Percentiles rank a stretch among this genome's conserved stretches.
Evolutionary conservation across 1,140 invertebrate genomes (phyloP).

Genomic region (Papilio dardanus): DNA sequence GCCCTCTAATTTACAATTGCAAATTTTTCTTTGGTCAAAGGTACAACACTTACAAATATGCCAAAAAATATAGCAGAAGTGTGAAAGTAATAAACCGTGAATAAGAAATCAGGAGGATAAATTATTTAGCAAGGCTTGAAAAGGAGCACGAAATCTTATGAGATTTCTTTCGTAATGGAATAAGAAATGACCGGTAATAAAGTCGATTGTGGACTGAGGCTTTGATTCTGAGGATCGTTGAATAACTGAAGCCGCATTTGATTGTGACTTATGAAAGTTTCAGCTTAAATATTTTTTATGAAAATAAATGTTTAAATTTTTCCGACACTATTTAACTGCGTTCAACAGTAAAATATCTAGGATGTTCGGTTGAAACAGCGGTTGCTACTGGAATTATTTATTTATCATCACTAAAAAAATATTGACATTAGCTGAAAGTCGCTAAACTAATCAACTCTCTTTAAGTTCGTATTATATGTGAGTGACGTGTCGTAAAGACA

Average conservation of each 20-base stretch:
- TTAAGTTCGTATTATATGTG: too few relatives aligned
- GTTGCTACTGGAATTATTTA: too few relatives aligned
- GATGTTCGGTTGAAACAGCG: too few relatives aligned
- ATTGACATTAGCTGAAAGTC: neutral
- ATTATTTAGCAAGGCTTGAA: conserved; percentile 19
- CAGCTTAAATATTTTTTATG: neutral
- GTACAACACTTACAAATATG: neutral
- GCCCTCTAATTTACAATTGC: too few relatives aligned
- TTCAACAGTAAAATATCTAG: too few relatives aligned
- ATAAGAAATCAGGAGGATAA: conserved; percentile 5
- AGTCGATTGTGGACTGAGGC: conserved; percentile 9
- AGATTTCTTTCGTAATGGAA: conserved; percentile 33
- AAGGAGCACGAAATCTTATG: conserved; percentile 27
- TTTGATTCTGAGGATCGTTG: neutral
- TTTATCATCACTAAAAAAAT: too few relatives aligned
- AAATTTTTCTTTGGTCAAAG: neutral
- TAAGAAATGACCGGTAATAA: conserved; percentile 32
- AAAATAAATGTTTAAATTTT: too few relatives aligned
- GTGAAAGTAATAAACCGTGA: conserved; percentile 13
- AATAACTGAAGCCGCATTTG: neutral
- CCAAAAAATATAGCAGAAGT: conserved; percentile 3
- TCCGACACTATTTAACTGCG: too few relatives aligned
- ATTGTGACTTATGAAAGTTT: neutral
- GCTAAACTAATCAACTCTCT: too few relatives aligned
- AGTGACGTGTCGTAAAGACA: conserved; percentile 20